A percentile compares a stretch with the other conserved stretches of the same genome.
These are phyloP conservation scores for Erinaceus europaeus DNA, from an alignment of 2,113 vertebrate genomes.

Conservation along the genomic window DNA sequence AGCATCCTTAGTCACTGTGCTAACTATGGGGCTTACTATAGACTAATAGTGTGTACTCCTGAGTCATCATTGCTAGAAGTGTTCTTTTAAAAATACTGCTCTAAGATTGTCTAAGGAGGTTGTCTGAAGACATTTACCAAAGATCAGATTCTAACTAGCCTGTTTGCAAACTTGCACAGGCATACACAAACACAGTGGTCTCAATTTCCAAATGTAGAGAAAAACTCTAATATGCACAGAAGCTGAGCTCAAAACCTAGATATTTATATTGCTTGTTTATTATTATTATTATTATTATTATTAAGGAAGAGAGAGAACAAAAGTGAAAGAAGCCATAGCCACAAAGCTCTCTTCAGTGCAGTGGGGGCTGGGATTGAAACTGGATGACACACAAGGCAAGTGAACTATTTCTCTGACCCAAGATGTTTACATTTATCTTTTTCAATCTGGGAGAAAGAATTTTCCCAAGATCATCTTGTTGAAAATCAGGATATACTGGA, in stretches of 20 bases:
- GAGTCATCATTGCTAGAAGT: neutral
- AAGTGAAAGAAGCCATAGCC: too few species aligned
- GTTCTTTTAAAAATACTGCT: neutral
- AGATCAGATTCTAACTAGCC: neutral
- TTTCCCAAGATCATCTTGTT: neutral
- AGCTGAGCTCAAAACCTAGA: neutral
- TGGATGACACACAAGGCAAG: too few species aligned
- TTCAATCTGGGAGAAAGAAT: too few species aligned
- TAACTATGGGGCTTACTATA: neutral
- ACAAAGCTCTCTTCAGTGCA: too few species aligned
- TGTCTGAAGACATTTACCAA: neutral
- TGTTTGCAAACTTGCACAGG: fast-evolving
- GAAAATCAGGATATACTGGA: too few species aligned
- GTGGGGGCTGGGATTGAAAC: too few species aligned
- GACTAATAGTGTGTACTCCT: neutral
- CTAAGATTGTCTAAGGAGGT: neutral
- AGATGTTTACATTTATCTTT: neutral
- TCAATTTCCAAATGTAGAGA: too few species aligned
- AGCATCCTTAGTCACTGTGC: neutral
- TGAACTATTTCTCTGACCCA: too few species aligned
- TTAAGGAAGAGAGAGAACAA: too few species aligned
- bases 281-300: too few species aligned
- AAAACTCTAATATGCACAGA: neutral
- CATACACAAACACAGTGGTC: too few species aligned
- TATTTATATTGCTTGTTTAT: too few species aligned